phyloP scores from a whole-genome alignment of 2,797 vertebrate species.

The Intellagama lesueurii region DNA sequence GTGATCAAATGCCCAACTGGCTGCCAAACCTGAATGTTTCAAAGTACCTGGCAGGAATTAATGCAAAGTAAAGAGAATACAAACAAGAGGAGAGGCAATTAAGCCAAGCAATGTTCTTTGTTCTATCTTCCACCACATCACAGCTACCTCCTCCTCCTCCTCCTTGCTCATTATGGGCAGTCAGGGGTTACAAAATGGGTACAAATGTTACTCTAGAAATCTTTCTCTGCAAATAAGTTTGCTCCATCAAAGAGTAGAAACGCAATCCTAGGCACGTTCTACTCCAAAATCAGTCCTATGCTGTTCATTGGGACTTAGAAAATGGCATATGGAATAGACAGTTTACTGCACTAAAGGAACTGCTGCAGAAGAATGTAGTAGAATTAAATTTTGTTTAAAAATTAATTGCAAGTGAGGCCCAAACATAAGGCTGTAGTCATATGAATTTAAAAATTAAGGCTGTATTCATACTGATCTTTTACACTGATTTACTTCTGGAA shows the following conservation, averaged over 20 bases:
- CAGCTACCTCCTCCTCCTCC: not conserved
- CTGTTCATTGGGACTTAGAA: not conserved
- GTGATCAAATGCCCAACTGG: constrained; percentile 14
- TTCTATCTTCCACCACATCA: not conserved
- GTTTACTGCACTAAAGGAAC: constrained; percentile 8
- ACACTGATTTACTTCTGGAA: constrained; percentile 1
- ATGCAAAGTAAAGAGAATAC: not conserved
- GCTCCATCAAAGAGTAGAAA: not conserved
- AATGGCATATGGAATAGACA: not conserved
- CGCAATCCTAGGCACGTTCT: not conserved
- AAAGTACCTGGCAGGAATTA: constrained; percentile 20
- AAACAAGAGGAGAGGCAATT: constrained; percentile 24
- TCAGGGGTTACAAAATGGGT: constrained; percentile 17
- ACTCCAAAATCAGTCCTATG: not conserved
- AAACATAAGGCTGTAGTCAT: constrained; percentile 28
- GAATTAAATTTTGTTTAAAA: not conserved
- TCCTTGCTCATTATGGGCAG: constrained; percentile 27
- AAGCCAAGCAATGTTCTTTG: not conserved
- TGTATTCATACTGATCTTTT: constrained; percentile 8
- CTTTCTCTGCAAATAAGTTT: constrained; percentile 40
- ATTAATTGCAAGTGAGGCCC: not conserved
- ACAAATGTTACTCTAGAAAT: not conserved
- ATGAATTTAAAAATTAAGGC: constrained; percentile 5
- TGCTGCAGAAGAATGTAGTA: constrained; percentile 48
- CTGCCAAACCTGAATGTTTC: constrained; percentile 11